Conservation (phyloP, 2,888 invertebrate genomes). For the Lymantria monacha region DNA sequence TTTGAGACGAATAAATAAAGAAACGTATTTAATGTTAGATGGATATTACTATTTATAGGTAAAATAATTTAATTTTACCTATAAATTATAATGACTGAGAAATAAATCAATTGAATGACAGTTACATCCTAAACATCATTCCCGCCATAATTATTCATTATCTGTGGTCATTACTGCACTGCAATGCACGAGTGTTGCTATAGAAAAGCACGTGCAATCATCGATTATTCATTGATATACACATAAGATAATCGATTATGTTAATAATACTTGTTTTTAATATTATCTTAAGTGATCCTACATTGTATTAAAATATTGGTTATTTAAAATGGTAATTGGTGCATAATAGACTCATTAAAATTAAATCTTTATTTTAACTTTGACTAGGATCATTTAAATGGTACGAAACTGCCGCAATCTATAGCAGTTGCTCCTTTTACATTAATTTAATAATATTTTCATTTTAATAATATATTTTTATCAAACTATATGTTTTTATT, state of each 20-base stretch:
- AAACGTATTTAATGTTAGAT: no score
- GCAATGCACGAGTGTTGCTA: conserved; percentile 2
- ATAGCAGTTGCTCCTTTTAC: no score
- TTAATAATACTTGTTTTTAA: conserved; percentile 43
- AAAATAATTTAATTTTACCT: no score
- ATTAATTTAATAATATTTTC: no score
- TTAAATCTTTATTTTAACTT: background rate
- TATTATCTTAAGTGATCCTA: conserved; percentile 2
- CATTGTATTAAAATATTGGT: conserved; percentile 13
- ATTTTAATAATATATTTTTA: no score
- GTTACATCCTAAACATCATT: conserved; percentile 9
- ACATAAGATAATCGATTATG: conserved; percentile 38
- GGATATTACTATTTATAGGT: no score
- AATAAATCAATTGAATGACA: background rate
- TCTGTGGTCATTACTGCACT: no score
- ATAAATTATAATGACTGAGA: no score
- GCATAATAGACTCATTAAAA: background rate
- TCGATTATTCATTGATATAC: conserved; percentile 31
- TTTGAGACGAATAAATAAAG: no score
- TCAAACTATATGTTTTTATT: no score
- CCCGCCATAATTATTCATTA: conserved; percentile 15
- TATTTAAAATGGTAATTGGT: background rate
- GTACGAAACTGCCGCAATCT: no score
- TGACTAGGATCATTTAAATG: no score
- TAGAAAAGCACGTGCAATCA: conserved; percentile 32